These are phyloP conservation scores for Toxotes lorentzi DNA, from an alignment of 2,797 vertebrate genomes.

Conservation along the genomic window DNA sequence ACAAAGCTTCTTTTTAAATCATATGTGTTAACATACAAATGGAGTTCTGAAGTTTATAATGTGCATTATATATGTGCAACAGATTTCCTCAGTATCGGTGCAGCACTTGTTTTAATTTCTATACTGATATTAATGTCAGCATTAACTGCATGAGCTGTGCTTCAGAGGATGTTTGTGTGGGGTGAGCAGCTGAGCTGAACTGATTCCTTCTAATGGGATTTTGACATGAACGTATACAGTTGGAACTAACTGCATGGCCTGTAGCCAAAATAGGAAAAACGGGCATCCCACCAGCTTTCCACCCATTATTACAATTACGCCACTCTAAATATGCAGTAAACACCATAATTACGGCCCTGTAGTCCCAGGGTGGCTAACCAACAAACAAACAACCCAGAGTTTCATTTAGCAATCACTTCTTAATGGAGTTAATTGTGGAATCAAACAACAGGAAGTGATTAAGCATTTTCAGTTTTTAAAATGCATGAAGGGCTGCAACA, in stretches of 20 bases:
- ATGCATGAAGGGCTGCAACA: not conserved
- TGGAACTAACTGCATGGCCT: slow-evolving; percentile 26
- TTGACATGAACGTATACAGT: slow-evolving; percentile 10
- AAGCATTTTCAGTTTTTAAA: slow-evolving; percentile 20
- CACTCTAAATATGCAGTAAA: slow-evolving; percentile 63
- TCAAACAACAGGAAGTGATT: slow-evolving; percentile 45
- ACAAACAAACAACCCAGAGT: slow-evolving; percentile 61
- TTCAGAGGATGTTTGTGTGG: not conserved
- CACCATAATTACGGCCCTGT: slow-evolving; percentile 58
- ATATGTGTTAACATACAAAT: not conserved
- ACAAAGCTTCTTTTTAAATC: not conserved
- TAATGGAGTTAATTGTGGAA: slow-evolving; percentile 62
- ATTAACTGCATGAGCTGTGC: slow-evolving; percentile 10
- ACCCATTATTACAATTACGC: slow-evolving; percentile 65
- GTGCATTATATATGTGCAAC: not conserved
- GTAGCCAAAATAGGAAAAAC: slow-evolving; percentile 32
- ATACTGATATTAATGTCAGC: not conserved
- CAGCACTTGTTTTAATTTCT: not conserved
- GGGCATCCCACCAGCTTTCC: slow-evolving; percentile 46
- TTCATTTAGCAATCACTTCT: slow-evolving; percentile 52
- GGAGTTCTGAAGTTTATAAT: not conserved
- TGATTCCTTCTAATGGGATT: slow-evolving; percentile 24
- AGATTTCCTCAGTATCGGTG: not conserved
- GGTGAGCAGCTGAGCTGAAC: slow-evolving; percentile 12
- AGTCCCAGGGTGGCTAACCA: slow-evolving; percentile 37